A percentile compares a stretch with the other conserved stretches of the same genome.
Conservation (phyloP, 2,888 invertebrate genomes). For the Polyploca ridens region DNA sequence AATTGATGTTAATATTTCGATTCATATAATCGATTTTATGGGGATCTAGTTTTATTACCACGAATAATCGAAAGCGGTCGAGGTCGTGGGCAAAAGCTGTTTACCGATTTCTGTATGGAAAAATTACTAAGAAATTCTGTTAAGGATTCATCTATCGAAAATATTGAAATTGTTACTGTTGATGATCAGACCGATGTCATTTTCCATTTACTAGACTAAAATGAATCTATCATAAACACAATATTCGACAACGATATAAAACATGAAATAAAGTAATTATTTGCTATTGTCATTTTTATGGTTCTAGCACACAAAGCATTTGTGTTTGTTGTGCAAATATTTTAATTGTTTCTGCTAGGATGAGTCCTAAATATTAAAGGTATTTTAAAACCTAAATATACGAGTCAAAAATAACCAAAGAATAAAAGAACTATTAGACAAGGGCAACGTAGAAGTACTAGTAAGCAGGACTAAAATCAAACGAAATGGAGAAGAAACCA, state of each 20-base stretch:
- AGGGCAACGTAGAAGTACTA: too few species aligned
- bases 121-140: neutral
- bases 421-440: too few species aligned
- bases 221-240: neutral
- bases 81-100: neutral
- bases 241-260: neutral
- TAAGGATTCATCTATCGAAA: too few species aligned
- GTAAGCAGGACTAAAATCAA: too few species aligned
- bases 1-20: constrained; percentile 11
- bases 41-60: constrained; percentile 2
- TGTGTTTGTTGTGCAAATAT: neutral
- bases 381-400: neutral
- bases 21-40: constrained; percentile 9
- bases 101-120: neutral
- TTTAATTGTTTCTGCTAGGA: constrained; percentile 1
- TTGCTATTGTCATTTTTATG: neutral
- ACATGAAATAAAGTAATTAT: neutral
- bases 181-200: too few species aligned
- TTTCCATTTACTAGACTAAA: too few species aligned
- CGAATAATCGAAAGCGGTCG: constrained; percentile 2
- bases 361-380: neutral
- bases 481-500: too few species aligned
- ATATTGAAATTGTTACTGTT: neutral
- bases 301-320: neutral
- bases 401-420: too few species aligned